These are phyloP conservation scores for Cranoglanis bouderius DNA, from an alignment of 2,113 vertebrate genomes.

Conservation along the genomic window DNA sequence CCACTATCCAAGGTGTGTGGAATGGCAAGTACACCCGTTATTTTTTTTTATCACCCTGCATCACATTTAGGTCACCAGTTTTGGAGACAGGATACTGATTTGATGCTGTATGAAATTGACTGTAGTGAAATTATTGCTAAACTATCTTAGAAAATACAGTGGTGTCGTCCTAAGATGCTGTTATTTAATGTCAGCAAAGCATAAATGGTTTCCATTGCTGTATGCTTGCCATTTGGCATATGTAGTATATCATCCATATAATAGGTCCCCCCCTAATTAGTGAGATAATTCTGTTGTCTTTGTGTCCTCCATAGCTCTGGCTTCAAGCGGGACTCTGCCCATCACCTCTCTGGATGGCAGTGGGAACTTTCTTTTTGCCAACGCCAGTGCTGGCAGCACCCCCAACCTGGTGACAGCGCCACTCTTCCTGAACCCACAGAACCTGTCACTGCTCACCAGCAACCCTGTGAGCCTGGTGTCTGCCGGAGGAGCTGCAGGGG, in stretches of 20 bases:
- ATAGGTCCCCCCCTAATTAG: not conserved
- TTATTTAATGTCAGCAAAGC: not conserved
- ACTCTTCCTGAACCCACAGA: conserved; percentile 97
- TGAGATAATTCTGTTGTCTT: conserved; percentile 15
- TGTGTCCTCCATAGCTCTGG: conserved; percentile 80
- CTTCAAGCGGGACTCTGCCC: conserved; percentile 91
- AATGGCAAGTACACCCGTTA: conserved; percentile 51
- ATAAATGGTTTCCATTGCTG: not conserved
- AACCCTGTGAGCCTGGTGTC: conserved; percentile 97
- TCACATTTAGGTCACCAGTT: not conserved
- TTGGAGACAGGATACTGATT: not conserved
- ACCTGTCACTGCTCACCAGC: conserved; percentile 98
- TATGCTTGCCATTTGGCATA: not conserved
- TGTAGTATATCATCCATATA: not conserved
- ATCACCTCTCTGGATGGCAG: conserved; percentile 93
- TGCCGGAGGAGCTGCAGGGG: conserved; percentile 78
- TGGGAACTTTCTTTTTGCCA: conserved; percentile 93
- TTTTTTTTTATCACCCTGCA: not conserved
- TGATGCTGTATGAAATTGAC: not conserved
- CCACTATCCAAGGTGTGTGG: conserved; percentile 95
- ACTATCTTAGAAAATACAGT: not conserved
- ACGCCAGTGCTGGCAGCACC: conserved; percentile 83
- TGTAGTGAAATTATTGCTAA: not conserved
- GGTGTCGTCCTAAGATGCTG: not conserved
- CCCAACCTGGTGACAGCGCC: conserved; percentile 95